Evolutionary conservation across 2,888 invertebrate species (phyloP), one percentile per base, ranked within the genome.

Genomic region (Sylvicola cinctus): DNA sequence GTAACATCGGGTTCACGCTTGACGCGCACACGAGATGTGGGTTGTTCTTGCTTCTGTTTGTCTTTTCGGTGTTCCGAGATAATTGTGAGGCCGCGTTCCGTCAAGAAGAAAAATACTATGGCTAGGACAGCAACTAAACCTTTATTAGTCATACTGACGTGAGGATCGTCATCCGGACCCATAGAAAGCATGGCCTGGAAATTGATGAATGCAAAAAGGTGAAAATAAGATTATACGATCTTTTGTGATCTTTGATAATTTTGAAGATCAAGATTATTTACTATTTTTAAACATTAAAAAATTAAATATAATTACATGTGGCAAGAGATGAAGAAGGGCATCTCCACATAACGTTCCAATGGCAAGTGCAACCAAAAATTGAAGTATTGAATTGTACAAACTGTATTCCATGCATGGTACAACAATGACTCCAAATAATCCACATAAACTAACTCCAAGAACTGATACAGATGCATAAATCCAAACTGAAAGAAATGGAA

Each of bases 321-420:
- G 93, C 53, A 93, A 63, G 17, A 93, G 66, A 65, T 93, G 93
- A 38, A 93, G 60, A 30, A 93, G 60, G 1, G 91, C 91, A 59
- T 93, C 93, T 1, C 91, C 91, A 31, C 83, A 76, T 37, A 90
- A 61, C 0, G 88, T 85, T 0, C 90, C 93, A 23, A 93, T 81
- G 12, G 93, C 93, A 42, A 93, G 61, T 1, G 91, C 88, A 3
- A 93, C 87, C 40, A 93, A 63, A 55, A 88, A 90, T 55, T 91
- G 90, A 34, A 91, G 63, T 23, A 91, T 58, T 43, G 85, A 79
- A 47, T 90, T 80, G 52, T 90, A 93, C 52, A 83, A 84, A 12
- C 69, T 68, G 45, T 78, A 73, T 52, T 80, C 79, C 81, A 93
- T 87, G 28, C 87, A 72, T 1, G 91, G 91, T 47, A 93, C 85